Percentiles rank a stretch among this genome's conserved stretches.
These are phyloP conservation scores for Ptycholaimellus sp. DNA, from an alignment of 2,888 invertebrate species.

Conservation along the genomic window DNA sequence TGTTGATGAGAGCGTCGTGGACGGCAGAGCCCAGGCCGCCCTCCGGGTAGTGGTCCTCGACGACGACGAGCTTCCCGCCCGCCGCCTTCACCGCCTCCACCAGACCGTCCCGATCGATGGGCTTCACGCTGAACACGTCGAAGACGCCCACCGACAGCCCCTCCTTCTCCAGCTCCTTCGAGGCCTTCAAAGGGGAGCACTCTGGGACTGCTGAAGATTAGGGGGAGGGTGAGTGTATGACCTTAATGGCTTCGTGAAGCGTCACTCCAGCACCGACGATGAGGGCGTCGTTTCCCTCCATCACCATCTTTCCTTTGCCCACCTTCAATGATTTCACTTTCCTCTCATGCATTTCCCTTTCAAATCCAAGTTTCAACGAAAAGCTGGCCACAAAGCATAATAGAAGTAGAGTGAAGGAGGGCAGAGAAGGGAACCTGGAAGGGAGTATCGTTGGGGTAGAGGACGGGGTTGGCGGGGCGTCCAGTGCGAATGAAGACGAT, in stretches of 20 bases:
- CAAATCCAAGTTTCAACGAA: background rate
- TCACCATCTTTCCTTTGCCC: constrained; percentile 49
- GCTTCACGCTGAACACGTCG: constrained; percentile 59
- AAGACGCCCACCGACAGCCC: constrained; percentile 51
- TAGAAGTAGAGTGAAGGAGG: no score
- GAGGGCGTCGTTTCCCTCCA: no score
- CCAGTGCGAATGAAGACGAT: constrained; percentile 87
- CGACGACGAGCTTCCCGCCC: constrained; percentile 46
- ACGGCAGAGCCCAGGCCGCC: constrained; percentile 85
- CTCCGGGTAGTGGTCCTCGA: constrained; percentile 86
- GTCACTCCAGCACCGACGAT: constrained; percentile 81
- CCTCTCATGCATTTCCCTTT: background rate
- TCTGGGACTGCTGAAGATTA: background rate
- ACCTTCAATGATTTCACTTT: constrained; percentile 32
- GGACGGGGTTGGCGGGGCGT: constrained; percentile 58
- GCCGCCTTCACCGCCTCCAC: constrained; percentile 40
- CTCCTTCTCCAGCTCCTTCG: constrained; percentile 12
- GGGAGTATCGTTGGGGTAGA: constrained; percentile 58
- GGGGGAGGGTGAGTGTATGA: constrained; percentile 33
- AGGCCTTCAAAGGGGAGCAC: constrained; percentile 43
- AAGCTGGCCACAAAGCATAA: background rate
- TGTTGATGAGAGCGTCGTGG: no score
- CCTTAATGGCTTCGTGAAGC: constrained; percentile 61
- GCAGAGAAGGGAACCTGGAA: no score
- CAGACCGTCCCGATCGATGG: constrained; percentile 56